Evolutionary conservation across 2,113 vertebrate genomes (phyloP), one percentile per base, ranked within the genome.

Genomic region (Phocoena sinus): DNA sequence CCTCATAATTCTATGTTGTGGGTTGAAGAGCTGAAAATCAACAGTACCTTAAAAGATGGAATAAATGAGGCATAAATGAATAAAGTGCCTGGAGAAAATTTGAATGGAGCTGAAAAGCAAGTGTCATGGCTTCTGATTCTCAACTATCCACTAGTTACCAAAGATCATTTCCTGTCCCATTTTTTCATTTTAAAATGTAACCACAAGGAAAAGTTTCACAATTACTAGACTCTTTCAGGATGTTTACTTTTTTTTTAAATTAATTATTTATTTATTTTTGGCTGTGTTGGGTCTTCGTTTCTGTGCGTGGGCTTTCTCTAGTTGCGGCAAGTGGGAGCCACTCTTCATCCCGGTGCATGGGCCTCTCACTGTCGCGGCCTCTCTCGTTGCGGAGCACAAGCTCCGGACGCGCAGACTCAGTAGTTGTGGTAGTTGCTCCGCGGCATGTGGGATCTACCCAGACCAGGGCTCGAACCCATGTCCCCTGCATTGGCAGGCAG

Each of bases 141-240:
- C 65, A 81, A 38, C 82, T 93, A 83, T 25, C 50, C 31, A 23
- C 71, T 63, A 15, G 33, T 26, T 85, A 89, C 63, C 28, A 77
- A 80, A 74, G 33, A 50, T 50, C 38, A 76, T 67, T 47, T 79
- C 89, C 50, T 70, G 50, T 62, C 17, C 56, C 25, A 47, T 41
- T 77, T 74, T 62, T 76, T 1, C 11, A 53, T 96, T 92, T 60
- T 60, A 58, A 90, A 90, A 84, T 65, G 23, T 41, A 86, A 47
- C 28, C 41, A 67, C 56, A 88, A 60, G 53, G 25, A 80, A 84
- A 95, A 62, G 0, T 77, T 85, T 68, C 71, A 89, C 25, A 89
- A 36, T 87, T 82, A 79, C 31, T 31, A 5, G 73, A 50, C 53
- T 91, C 50, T 91, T 93, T 85, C 28, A 56, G 14, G 76, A 60